Percentiles rank a stretch among this genome's conserved stretches.
Conservation (phyloP, 2,797 vertebrate genomes). For the Helostoma temminkii region DNA sequence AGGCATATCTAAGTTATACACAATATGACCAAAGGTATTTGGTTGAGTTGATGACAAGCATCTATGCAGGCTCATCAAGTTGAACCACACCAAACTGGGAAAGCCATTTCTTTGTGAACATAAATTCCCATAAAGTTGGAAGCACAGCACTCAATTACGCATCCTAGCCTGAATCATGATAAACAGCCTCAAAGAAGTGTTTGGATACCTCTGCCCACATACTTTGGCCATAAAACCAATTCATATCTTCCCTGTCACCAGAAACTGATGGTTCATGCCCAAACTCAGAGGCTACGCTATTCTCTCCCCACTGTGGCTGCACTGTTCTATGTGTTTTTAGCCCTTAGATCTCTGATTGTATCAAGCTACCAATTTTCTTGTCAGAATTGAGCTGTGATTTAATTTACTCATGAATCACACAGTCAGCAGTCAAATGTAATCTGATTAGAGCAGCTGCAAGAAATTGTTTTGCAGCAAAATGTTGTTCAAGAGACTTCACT, state of each 20-base stretch:
- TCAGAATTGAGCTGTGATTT: conserved; percentile 42
- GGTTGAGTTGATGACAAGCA: too few relatives aligned
- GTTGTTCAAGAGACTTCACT: conserved; percentile 27
- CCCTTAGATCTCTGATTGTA: conserved; percentile 18
- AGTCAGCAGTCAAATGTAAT: conserved; percentile 48
- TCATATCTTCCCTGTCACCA: background rate
- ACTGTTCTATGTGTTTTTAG: background rate
- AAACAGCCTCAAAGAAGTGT: too few relatives aligned
- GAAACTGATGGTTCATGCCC: background rate
- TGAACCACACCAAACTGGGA: too few relatives aligned
- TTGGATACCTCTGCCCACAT: too few relatives aligned
- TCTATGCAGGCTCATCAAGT: too few relatives aligned
- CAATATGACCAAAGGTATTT: too few relatives aligned
- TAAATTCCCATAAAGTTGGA: too few relatives aligned
- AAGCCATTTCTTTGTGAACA: too few relatives aligned
- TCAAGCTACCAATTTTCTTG: conserved; percentile 26
- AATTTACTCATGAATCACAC: conserved; percentile 47
- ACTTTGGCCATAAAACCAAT: too few relatives aligned
- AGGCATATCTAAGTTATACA: too few relatives aligned
- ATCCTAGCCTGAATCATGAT: too few relatives aligned
- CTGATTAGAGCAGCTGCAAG: conserved; percentile 48
- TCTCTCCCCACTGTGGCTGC: background rate
- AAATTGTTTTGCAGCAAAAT: conserved; percentile 40
- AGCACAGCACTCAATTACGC: too few relatives aligned
- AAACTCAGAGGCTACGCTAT: background rate